These are phyloP conservation scores for Lepidurus arcticus DNA, from an alignment of 1,140 invertebrate species.

Conservation along the genomic window DNA sequence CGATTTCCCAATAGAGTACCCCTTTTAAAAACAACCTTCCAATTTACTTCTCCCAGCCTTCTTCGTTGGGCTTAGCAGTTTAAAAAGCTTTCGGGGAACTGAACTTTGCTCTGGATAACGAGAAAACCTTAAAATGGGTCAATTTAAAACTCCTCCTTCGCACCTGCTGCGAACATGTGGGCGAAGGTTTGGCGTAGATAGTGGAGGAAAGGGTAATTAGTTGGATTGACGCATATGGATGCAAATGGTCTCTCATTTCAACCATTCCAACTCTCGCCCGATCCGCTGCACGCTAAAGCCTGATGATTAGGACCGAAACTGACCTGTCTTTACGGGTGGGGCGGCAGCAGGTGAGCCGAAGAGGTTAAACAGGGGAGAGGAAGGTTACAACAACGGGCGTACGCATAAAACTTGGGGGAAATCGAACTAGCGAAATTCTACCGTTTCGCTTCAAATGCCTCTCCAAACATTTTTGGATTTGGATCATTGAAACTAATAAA, in stretches of 20 bases:
- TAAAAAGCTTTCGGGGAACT: no score
- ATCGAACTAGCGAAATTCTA: no score
- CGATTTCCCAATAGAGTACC: background rate
- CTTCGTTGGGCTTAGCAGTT: background rate
- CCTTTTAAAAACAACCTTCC: background rate
- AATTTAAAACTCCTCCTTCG: background rate
- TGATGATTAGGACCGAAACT: slow-evolving; percentile 11
- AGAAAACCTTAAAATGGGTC: background rate
- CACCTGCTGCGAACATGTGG: slow-evolving; percentile 8
- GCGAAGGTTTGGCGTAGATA: background rate
- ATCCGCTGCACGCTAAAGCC: background rate
- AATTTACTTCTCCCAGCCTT: background rate
- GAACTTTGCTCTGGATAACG: background rate
- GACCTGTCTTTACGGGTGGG: background rate
- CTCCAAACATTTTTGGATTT: no score
- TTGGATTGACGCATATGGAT: slow-evolving; percentile 19
- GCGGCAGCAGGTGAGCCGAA: no score
- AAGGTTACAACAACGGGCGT: no score
- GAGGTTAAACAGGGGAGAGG: no score
- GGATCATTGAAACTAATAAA: no score
- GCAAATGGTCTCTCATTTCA: slow-evolving; percentile 5
- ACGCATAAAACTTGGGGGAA: no score
- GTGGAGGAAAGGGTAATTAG: background rate
- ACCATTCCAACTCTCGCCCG: background rate
- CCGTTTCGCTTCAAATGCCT: no score